These are phyloP conservation scores for Tortrix viridana DNA, from an alignment of 2,888 invertebrate species.

Conservation along the genomic window DNA sequence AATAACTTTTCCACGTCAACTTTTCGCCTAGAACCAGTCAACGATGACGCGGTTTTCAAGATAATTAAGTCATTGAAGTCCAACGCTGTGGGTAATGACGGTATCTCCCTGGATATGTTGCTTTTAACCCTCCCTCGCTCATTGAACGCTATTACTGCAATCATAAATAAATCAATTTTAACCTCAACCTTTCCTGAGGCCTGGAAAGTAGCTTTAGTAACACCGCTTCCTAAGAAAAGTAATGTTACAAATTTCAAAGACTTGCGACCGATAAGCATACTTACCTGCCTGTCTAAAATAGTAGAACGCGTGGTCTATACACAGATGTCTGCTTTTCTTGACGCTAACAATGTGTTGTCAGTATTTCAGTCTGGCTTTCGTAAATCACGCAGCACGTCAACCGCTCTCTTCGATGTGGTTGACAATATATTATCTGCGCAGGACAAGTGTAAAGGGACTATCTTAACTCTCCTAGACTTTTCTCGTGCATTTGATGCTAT, in stretches of 20 bases:
- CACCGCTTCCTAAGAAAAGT: conserved; percentile 41
- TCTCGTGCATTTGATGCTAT: no score
- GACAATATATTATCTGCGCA: conserved; percentile 38
- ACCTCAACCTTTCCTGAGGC: conserved; percentile 38
- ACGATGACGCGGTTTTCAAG: conserved; percentile 7
- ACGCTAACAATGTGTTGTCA: conserved; percentile 36
- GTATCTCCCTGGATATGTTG: conserved; percentile 37
- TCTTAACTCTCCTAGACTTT: no score
- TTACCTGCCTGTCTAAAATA: conserved; percentile 42
- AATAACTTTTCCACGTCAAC: background rate
- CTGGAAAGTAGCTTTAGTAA: conserved; percentile 44
- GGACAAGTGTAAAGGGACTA: conserved; percentile 36
- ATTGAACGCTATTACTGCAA: conserved; percentile 26
- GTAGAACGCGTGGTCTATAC: conserved; percentile 42
- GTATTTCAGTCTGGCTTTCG: conserved; percentile 41
- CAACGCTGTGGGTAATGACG: no score
- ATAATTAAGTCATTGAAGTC: conserved; percentile 25
- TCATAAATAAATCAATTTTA: conserved; percentile 35
- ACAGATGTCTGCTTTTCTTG: conserved; percentile 38
- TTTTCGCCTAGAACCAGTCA: conserved; percentile 21
- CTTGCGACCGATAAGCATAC: conserved; percentile 43
- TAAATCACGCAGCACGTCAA: conserved; percentile 30
- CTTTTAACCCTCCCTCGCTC: conserved; percentile 25
- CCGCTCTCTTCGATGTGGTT: conserved; percentile 36
- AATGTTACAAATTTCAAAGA: conserved; percentile 34